phyloP scores from a whole-genome alignment of 2,888 invertebrate species.

The Leistus spinibarbis region DNA sequence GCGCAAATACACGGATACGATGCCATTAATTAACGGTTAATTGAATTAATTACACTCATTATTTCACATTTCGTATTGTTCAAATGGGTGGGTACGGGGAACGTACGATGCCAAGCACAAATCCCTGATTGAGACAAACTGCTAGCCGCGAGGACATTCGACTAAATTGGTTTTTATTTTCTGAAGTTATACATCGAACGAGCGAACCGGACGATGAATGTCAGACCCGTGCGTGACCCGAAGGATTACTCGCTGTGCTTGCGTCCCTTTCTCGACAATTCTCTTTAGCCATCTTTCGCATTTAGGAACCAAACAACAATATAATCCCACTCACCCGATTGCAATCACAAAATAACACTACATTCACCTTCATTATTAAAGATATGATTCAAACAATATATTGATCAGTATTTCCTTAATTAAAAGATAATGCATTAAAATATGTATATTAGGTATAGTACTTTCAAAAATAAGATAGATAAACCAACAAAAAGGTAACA shows the following conservation, averaged over 20 bases:
- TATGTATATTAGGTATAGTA: no score
- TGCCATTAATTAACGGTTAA: slow-evolving; percentile 62
- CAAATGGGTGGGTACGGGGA: slow-evolving; percentile 46
- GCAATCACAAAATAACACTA: not conserved
- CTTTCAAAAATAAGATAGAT: no score
- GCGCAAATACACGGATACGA: slow-evolving; percentile 59
- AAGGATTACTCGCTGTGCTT: slow-evolving; percentile 27
- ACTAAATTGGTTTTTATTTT: slow-evolving; percentile 58
- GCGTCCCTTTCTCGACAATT: not conserved
- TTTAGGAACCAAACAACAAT: not conserved
- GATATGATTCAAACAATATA: not conserved
- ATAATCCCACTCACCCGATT: not conserved
- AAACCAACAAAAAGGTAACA: no score
- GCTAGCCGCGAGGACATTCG: slow-evolving; percentile 53
- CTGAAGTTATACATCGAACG: slow-evolving; percentile 46
- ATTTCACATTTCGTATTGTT: slow-evolving; percentile 58
- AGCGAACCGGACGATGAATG: slow-evolving; percentile 30
- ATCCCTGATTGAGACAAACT: slow-evolving; percentile 59
- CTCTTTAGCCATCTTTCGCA: not conserved
- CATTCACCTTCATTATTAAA: not conserved
- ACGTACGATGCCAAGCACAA: slow-evolving; percentile 48
- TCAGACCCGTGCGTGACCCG: slow-evolving; percentile 43
- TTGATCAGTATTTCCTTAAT: no score
- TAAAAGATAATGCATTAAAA: no score
- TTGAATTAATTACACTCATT: slow-evolving; percentile 63